Base-by-base conservation (phyloP, 30 jellyfish, hydroid and myxozoan species). In the Chrysaora quinquecirrha region DNA sequence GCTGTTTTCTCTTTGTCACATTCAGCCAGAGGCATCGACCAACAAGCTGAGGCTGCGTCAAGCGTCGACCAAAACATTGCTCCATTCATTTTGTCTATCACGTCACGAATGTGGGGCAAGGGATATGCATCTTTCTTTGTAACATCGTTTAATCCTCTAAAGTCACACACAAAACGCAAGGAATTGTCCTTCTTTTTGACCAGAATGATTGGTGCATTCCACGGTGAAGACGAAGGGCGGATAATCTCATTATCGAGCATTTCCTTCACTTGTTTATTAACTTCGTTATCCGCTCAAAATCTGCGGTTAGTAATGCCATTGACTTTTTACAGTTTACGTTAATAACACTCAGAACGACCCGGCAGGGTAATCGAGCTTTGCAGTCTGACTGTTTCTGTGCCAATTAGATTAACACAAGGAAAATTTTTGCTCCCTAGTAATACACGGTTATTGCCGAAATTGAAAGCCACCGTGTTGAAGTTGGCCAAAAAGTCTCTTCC, bases 1-100 rank as follows among this genome's bases (percentile, higher is more conserved):
- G 90, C 84, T 12, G 84, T 66, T 49, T 64, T 66, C 23, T 64
- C 83, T 25, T 80, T 80, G 84, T 80, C 90, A 3, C 46, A 19
- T 65, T 77, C 80, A 16, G 74, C 75, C 2, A 80, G 62, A 3
- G 90, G 82, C 32, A 80, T n/a, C n/a, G 90, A 80, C 90, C 90
- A 80, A 30, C 65, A 80, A 3, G 83, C 89, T 1, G 82, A 78
- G 16, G 89, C 82, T 2, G 89, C 89, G 35, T 78, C 89, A 2
- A 64, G 29, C 16, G 80, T 64, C 24, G 82, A 27, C 89, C 81
- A 78, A 29, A 1, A 78, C 27, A 23, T 20, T 1, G 78, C 65
- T 9, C 87, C 77, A 4, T 76, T n/a, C 87, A 76, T 76, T 33
- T 52, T 25, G 20, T 76, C 68, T 21, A 76, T 16, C 14, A 74